Evolutionary conservation across 2,888 invertebrate species (phyloP).

Genomic region (Cylindroiulus punctatus): DNA sequence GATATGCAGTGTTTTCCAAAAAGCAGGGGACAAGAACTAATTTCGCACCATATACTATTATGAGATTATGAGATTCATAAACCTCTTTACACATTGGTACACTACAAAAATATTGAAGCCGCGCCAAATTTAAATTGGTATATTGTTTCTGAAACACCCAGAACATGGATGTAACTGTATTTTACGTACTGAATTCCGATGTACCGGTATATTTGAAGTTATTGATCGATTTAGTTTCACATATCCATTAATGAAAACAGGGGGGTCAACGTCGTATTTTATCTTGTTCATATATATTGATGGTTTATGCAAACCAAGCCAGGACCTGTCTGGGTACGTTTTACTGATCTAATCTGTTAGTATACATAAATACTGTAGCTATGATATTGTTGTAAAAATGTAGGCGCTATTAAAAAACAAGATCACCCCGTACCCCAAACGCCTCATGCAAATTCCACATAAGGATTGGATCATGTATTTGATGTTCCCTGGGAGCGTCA

Average conservation of each 20-base stretch:
- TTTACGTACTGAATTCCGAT: too few relatives aligned
- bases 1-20: too few relatives aligned
- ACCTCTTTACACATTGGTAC: too few relatives aligned
- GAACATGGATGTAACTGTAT: too few relatives aligned
- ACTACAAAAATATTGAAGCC: too few relatives aligned
- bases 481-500: not conserved
- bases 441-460: not conserved
- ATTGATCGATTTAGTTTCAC: not conserved
- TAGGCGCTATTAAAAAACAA: not conserved
- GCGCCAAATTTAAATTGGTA: too few relatives aligned
- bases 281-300: not conserved
- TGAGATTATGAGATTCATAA: too few relatives aligned
- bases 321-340: constrained; percentile 16
- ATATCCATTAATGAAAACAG: not conserved
- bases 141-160: too few relatives aligned
- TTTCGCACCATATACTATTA: too few relatives aligned
- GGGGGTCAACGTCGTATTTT: not conserved
- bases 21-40: too few relatives aligned
- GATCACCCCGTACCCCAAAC: not conserved
- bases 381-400: not conserved
- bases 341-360: not conserved
- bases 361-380: not conserved
- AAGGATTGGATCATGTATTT: not conserved
- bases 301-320: not conserved
- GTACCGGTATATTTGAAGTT: not conserved